Conservation (phyloP, 1,140 invertebrate genomes). For the Trichonephila clavata region DNA sequence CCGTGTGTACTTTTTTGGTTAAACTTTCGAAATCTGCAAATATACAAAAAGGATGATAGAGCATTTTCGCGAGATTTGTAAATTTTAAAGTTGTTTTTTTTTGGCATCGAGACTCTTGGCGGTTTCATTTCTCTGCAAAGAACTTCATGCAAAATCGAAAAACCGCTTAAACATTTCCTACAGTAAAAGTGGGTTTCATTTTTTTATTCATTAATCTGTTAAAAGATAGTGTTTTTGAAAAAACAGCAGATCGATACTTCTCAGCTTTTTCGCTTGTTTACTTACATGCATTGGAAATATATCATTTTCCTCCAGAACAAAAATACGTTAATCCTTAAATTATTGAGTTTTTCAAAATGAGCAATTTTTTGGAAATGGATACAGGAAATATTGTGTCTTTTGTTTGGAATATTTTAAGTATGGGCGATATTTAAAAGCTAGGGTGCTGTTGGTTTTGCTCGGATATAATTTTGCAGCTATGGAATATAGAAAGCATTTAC, state of each 20-base stretch:
- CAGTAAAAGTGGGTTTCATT: background rate
- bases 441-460: too few relatives aligned
- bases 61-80: background rate
- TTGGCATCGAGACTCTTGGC: background rate
- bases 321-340: background rate
- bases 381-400: background rate
- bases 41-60: background rate
- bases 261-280: background rate
- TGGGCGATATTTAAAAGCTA: background rate
- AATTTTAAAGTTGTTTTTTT: slow-evolving; percentile 17
- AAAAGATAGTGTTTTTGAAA: background rate
- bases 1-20: background rate
- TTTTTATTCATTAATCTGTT: background rate
- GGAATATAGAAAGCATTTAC: background rate
- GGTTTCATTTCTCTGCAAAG: background rate
- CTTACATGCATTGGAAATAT: background rate
- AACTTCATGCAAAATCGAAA: background rate
- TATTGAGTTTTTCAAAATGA: background rate
- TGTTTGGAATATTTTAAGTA: background rate
- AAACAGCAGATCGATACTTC: background rate
- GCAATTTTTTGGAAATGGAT: background rate
- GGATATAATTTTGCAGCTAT: too few relatives aligned
- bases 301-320: background rate
- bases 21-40: background rate
- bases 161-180: background rate